Evolutionary conservation across 2,888 invertebrate species (phyloP), one percentile per base, ranked within the genome.

Genomic region (Omphaloscelis lunosa): DNA sequence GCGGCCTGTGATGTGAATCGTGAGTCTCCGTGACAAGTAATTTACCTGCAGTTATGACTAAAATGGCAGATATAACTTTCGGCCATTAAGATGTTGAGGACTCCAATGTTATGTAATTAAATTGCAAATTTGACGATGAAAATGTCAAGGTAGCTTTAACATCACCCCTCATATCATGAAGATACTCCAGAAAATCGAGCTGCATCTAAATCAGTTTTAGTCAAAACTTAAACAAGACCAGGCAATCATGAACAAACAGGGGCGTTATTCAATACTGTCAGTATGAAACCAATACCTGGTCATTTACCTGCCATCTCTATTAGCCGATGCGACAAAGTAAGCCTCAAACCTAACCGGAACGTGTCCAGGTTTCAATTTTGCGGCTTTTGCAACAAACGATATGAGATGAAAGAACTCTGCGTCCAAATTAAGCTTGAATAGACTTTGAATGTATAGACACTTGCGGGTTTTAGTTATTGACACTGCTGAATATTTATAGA

Each of bases 281-380:
- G 20, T 58, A 62, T 58, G n/a, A 67, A 58, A 80, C 4, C 29
- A 63, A 65, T 77, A 69, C 9, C 6, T 72, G 12, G 23, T 39
- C 20, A 62, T 45, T 72, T 56, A 51, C 29, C 45, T 71, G 56
- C 8, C n/a, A 45, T 51, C 20, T 78, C 51, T 84, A 39, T 65
- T 53, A 75, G 45, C 17, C 29, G 23, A 58, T 45, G n/a, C 23
- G 56, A 84, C 41, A 75, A 61, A 29, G 51, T 48, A 74, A 79
- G 29, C 70, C 41, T 39, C 20, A 34, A 66, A 29, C 29, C 20
- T 45, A 84, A 65, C 48, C 56, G 41, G 34, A 73, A 79, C 87
- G 85, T 87, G 87, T 45, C 41, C 39, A 71, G 34, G 53, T 59
- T 66, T 11, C 53, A 74, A 79, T 77, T 62, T 58, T 27, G 66